These are phyloP conservation scores for Anoura caudifer DNA, from an alignment of 2,113 vertebrate species.

Conservation along the genomic window DNA sequence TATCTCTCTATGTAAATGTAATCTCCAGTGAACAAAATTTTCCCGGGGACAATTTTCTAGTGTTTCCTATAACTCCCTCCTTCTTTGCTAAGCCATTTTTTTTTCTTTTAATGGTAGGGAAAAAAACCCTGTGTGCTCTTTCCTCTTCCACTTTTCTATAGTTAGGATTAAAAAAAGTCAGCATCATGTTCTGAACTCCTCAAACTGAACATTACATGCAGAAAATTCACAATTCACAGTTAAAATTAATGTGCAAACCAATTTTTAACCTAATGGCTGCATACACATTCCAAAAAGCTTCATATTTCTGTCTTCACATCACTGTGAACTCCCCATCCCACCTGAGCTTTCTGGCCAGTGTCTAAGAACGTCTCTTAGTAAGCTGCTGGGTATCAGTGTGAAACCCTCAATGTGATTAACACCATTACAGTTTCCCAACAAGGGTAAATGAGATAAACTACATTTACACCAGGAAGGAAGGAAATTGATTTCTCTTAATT, in stretches of 20 bases:
- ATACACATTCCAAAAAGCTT: neutral
- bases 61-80: neutral
- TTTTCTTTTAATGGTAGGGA: neutral
- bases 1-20: neutral
- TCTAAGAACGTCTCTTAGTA: neutral
- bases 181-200: neutral
- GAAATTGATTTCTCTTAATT: slow-evolving; percentile 43
- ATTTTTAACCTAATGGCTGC: neutral
- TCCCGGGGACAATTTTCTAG: neutral
- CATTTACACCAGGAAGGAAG: slow-evolving; percentile 24
- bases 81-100: neutral
- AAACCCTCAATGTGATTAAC: slow-evolving; percentile 59
- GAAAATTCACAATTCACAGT: neutral
- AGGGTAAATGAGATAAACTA: slow-evolving; percentile 19
- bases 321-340: neutral
- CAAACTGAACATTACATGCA: neutral
- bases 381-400: neutral
- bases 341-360: neutral
- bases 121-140: neutral
- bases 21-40: neutral
- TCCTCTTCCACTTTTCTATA: neutral
- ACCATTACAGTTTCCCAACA: neutral
- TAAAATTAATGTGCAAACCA: neutral
- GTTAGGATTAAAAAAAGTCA: neutral
- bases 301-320: neutral